Conservation (phyloP, 2,888 invertebrate genomes). For the Scelioninae gen. 1 region DNA sequence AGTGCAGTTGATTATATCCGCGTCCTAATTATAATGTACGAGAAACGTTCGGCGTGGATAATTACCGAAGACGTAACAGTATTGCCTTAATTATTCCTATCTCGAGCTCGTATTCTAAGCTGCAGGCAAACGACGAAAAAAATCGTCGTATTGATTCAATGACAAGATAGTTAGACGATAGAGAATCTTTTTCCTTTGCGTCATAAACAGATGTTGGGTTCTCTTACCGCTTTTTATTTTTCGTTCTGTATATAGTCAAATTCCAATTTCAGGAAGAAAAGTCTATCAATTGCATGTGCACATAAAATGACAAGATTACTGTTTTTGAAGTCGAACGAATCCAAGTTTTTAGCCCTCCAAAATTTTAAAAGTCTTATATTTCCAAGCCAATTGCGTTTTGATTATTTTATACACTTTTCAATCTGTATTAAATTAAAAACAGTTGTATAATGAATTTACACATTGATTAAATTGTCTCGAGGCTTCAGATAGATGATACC, state of each 20-base stretch:
- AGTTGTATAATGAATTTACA: too few species aligned
- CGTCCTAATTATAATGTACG: slow-evolving; percentile 66
- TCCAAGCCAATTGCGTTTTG: too few species aligned
- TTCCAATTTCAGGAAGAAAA: slow-evolving; percentile 68
- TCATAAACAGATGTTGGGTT: slow-evolving; percentile 69
- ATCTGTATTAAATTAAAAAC: too few species aligned
- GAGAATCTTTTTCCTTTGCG: slow-evolving; percentile 71
- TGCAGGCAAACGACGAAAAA: slow-evolving; percentile 49
- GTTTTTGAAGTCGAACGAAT: too few species aligned
- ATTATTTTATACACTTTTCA: too few species aligned
- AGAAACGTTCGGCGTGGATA: slow-evolving; percentile 64
- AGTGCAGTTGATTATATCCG: slow-evolving; percentile 67
- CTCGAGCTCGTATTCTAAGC: slow-evolving; percentile 50
- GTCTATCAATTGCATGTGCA: slow-evolving; percentile 68
- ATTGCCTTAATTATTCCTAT: slow-evolving; percentile 68
- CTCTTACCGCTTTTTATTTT: slow-evolving; percentile 61
- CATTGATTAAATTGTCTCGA: too few species aligned
- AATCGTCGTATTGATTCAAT: slow-evolving; percentile 67
- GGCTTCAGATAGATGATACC: too few species aligned
- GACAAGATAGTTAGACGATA: slow-evolving; percentile 69
- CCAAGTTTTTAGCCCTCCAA: too few species aligned
- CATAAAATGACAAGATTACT: slow-evolving; percentile 50
- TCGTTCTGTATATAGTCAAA: slow-evolving; percentile 58
- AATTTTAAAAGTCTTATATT: too few species aligned
- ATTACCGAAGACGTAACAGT: slow-evolving; percentile 66